Percentiles rank a stretch among this genome's conserved stretches.
Evolutionary conservation across 2,888 invertebrate species (phyloP).

Genomic region (Asteroscopus sphinx): DNA sequence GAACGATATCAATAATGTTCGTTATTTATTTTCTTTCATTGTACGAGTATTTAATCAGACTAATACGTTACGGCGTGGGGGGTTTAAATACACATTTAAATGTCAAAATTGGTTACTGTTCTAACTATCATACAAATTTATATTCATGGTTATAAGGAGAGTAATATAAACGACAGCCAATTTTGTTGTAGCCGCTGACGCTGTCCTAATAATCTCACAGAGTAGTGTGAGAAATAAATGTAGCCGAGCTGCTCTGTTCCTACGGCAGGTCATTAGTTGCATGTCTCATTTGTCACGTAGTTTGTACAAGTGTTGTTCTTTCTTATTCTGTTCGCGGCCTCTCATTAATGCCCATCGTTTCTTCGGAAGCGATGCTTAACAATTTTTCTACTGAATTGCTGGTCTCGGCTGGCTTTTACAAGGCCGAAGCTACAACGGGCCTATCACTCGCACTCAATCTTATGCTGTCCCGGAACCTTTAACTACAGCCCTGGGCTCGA

Average conservation of each 20-base stretch:
- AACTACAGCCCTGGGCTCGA: conserved; percentile 67
- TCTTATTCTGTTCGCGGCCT: conserved; percentile 56
- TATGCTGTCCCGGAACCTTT: too few species aligned
- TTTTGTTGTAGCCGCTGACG: conserved; percentile 1
- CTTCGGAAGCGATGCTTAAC: conserved; percentile 69
- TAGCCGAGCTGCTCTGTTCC: conserved; percentile 11
- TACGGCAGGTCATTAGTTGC: conserved; percentile 42
- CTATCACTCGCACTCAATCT: too few species aligned
- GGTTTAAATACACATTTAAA: too few species aligned
- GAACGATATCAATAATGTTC: conserved; percentile 32
- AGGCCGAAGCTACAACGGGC: too few species aligned
- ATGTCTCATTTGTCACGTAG: conserved; percentile 61
- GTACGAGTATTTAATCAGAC: conserved; percentile 8
- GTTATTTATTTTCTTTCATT: conserved; percentile 32
- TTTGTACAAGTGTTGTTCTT: conserved; percentile 61
- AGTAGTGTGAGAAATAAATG: conserved; percentile 23
- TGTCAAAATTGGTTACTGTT: conserved; percentile 1
- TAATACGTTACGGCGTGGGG: too few species aligned
- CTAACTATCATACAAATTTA: conserved; percentile 4
- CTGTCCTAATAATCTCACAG: conserved; percentile 1
- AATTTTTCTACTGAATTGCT: conserved; percentile 80
- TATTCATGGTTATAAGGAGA: conserved; percentile 1
- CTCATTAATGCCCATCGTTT: conserved; percentile 63
- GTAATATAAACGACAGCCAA: background rate
- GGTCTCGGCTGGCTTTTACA: too few species aligned